A percentile compares a stretch with the other conserved stretches of the same genome.
phyloP scores from a whole-genome alignment of 2,797 vertebrate genomes.

The Gymnothorax javanicus region DNA sequence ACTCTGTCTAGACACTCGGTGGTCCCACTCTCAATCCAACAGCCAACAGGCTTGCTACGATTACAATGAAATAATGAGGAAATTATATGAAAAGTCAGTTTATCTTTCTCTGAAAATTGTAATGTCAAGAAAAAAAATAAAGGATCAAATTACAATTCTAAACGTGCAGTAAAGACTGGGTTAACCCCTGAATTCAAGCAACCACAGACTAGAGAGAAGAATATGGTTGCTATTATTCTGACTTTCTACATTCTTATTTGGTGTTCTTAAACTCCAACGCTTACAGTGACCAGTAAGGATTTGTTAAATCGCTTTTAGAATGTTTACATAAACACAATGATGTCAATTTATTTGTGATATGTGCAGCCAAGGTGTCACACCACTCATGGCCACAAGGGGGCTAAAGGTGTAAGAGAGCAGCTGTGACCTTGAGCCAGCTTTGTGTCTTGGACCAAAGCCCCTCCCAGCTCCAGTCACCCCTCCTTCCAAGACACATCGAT shows the following conservation, averaged over 20 bases:
- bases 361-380: neutral
- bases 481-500: neutral
- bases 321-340: too few relatives aligned
- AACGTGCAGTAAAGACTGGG: neutral
- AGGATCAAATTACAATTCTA: neutral
- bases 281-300: too few relatives aligned
- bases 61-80: neutral
- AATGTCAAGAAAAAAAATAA: neutral
- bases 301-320: too few relatives aligned
- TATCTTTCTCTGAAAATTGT: neutral
- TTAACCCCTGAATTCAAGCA: neutral
- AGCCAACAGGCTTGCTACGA: neutral
- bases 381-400: neutral
- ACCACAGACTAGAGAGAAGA: neutral
- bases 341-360: too few relatives aligned
- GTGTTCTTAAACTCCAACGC: too few relatives aligned
- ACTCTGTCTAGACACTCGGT: neutral
- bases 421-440: neutral
- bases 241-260: too few relatives aligned
- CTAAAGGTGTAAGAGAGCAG: neutral
- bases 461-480: neutral
- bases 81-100: neutral
- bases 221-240: neutral
- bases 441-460: neutral
- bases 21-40: neutral